Evolutionary conservation across 2,113 vertebrate genomes (phyloP).

Genomic region (Camelus dromedarius): DNA sequence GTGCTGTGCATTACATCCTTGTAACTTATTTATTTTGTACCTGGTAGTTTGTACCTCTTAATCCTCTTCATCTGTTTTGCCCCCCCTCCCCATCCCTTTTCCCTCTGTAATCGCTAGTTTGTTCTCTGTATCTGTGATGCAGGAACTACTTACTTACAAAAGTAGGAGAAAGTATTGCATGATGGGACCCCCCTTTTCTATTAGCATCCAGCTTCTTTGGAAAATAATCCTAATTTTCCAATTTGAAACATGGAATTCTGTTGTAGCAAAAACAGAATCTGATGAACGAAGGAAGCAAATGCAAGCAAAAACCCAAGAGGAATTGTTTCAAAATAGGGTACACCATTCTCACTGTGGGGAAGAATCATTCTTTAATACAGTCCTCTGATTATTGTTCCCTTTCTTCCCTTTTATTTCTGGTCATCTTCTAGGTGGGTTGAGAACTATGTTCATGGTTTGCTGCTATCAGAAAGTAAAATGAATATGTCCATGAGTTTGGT

Average conservation of each 20-base stretch:
- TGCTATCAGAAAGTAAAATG: background rate
- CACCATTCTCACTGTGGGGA: background rate
- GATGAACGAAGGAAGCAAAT: slow-evolving; percentile 22
- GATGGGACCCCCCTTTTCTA: background rate
- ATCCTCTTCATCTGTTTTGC: background rate
- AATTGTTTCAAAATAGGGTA: background rate
- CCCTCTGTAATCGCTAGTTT: background rate
- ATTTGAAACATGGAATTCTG: background rate
- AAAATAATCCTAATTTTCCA: slow-evolving; percentile 29
- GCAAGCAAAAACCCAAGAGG: background rate
- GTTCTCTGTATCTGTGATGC: background rate
- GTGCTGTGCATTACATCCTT: background rate
- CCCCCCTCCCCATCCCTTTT: background rate
- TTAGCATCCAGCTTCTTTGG: background rate
- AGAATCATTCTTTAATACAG: background rate
- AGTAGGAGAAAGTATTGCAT: background rate
- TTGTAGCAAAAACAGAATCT: background rate
- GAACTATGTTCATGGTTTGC: background rate
- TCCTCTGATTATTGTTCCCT: background rate
- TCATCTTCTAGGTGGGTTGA: background rate
- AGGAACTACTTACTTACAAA: background rate
- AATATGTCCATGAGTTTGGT: background rate
- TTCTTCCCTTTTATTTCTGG: slow-evolving; percentile 18
- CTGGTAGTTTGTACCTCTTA: background rate
- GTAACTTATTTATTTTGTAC: background rate